Conservation (phyloP, 1,140 invertebrate species). For the Bicyclus anynana region DNA sequence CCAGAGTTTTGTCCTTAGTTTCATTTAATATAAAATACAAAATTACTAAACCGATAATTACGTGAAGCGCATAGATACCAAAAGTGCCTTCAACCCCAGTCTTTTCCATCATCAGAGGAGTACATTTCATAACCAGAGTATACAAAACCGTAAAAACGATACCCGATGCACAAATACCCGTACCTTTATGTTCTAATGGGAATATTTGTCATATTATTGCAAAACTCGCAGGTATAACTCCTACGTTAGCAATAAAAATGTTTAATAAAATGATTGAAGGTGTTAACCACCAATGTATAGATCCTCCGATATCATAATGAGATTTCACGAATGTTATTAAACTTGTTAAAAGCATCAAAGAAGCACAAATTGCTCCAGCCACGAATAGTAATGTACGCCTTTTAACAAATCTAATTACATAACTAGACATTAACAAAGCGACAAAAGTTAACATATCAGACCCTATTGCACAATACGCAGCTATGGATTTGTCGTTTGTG, state of each 20-base stretch:
- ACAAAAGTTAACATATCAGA: constrained; percentile 31
- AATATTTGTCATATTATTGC: constrained; percentile 41
- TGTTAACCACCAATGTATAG: constrained; percentile 25
- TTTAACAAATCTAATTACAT: constrained; percentile 29
- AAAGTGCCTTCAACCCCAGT: constrained; percentile 37
- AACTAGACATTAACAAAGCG: constrained; percentile 28
- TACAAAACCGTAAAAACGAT: constrained; percentile 36
- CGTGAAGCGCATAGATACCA: constrained; percentile 28
- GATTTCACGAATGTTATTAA: constrained; percentile 26
- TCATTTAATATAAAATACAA: constrained; percentile 43
- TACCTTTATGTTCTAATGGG: constrained; percentile 40
- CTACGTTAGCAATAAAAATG: constrained; percentile 33
- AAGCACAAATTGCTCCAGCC: constrained; percentile 23
- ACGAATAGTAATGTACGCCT: constrained; percentile 35
- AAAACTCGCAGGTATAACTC: constrained; percentile 37
- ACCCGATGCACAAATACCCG: constrained; percentile 31
- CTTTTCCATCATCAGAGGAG: constrained; percentile 34
- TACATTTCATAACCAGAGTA: constrained; percentile 34
- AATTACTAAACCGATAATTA: constrained; percentile 31
- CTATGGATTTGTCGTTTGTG: constrained; percentile 30
- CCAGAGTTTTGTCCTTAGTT: constrained; percentile 50
- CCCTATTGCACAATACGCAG: constrained; percentile 34
- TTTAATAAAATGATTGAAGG: constrained; percentile 33
- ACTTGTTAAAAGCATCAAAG: constrained; percentile 38
- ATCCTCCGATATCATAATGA: not conserved